These are phyloP conservation scores for Crotalus horridus DNA, from an alignment of 2,113 vertebrate species.

Conservation along the genomic window DNA sequence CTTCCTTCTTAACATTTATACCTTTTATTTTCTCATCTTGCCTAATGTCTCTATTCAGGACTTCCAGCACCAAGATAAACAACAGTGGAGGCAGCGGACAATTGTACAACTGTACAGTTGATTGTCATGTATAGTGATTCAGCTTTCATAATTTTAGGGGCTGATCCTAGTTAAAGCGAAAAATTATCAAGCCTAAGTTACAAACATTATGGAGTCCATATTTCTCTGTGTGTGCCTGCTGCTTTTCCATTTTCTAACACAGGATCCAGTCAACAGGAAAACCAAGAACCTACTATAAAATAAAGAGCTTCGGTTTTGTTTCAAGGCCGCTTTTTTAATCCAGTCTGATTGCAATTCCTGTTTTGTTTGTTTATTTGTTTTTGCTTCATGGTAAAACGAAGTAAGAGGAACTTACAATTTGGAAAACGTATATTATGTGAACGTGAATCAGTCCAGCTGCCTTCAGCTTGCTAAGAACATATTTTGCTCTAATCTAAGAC, in stretches of 20 bases:
- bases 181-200: not conserved
- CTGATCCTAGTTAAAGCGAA: not conserved
- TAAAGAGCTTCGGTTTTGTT: not conserved
- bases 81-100: no score
- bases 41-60: no score
- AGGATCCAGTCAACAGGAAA: not conserved
- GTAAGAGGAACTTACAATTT: not conserved
- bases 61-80: no score
- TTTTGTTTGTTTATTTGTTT: not conserved
- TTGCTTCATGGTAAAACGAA: not conserved
- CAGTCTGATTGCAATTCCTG: not conserved
- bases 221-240: not conserved
- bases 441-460: not conserved
- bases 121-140: not conserved
- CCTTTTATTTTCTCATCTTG: no score
- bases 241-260: not conserved
- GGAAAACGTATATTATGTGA: not conserved
- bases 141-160: accelerated
- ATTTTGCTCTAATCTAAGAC: not conserved
- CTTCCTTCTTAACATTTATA: no score
- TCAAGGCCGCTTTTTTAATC: not conserved
- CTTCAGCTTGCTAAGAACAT: not conserved
- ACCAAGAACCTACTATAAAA: not conserved
- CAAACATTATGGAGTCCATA: not conserved
- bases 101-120: not conserved